Evolutionary conservation across 2,113 vertebrate species (phyloP).

Genomic region (Pontoporia blainvillei): DNA sequence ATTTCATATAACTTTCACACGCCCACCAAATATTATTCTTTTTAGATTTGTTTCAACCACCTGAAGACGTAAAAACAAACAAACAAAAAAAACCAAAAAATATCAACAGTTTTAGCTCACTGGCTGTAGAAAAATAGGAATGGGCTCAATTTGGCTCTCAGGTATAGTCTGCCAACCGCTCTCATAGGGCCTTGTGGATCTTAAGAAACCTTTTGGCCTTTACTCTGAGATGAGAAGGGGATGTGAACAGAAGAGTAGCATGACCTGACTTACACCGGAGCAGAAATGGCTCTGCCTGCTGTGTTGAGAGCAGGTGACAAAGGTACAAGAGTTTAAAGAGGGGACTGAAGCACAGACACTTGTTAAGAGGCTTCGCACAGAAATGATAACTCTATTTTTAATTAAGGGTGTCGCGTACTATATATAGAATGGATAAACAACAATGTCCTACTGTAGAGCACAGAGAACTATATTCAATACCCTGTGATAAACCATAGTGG

Average conservation of each 20-base stretch:
- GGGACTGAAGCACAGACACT: not conserved
- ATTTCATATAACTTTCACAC: not conserved
- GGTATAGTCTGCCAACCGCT: not conserved
- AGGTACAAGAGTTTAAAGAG: not conserved
- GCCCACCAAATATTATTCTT: no score
- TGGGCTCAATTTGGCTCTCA: not conserved
- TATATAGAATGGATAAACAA: no score
- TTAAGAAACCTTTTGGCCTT: not conserved
- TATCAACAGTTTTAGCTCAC: not conserved
- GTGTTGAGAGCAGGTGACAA: not conserved
- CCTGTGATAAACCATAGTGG: no score
- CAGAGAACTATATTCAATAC: no score
- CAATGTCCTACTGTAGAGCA: no score
- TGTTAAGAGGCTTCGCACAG: not conserved
- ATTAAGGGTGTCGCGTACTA: not conserved
- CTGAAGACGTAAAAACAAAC: no score
- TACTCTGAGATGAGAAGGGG: not conserved
- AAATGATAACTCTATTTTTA: not conserved
- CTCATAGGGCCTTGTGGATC: accelerated
- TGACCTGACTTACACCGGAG: not conserved
- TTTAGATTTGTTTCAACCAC: no score
- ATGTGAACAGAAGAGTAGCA: accelerated
- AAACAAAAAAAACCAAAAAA: no score
- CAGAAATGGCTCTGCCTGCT: not conserved
- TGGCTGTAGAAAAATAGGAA: not conserved